Percentiles rank a stretch among this genome's conserved stretches.
Evolutionary conservation across 2,113 vertebrate genomes (phyloP).

Genomic region (Anhinga rufa): DNA sequence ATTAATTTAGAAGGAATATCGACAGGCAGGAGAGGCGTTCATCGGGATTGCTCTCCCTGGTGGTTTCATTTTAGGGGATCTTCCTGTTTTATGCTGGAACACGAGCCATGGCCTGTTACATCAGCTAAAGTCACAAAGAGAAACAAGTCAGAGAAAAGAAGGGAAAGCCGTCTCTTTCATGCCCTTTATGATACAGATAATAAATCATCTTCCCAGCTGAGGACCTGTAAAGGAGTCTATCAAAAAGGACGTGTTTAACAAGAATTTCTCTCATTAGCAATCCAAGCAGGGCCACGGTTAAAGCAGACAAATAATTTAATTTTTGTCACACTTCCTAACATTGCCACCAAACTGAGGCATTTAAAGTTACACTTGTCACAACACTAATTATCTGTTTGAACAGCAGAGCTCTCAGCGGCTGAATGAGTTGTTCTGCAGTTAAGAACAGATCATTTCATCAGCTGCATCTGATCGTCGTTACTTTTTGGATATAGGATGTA

Average conservation of each 20-base stretch:
- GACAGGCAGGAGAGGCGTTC: neutral
- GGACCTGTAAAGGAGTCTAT: neutral
- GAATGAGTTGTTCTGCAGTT: neutral
- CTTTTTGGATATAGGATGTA: neutral
- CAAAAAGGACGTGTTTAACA: neutral
- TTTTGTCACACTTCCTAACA: conserved; percentile 50
- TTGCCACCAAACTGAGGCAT: conserved; percentile 7
- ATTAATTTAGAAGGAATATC: neutral
- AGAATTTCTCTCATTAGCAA: neutral
- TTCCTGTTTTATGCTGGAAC: neutral
- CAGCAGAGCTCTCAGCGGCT: conserved; percentile 19
- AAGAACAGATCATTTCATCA: conserved; percentile 15
- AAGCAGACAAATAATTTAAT: conserved; percentile 19
- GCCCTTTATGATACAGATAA: neutral
- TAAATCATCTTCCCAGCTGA: neutral
- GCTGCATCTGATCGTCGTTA: neutral
- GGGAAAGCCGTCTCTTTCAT: neutral
- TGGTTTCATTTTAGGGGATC: neutral
- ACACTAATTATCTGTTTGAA: conserved; percentile 40
- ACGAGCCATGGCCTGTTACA: neutral
- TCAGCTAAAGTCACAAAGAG: neutral
- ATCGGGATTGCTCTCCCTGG: neutral
- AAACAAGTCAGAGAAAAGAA: neutral
- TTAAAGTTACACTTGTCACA: conserved; percentile 49
- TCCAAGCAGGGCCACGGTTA: neutral